Evolutionary conservation across 2,113 vertebrate genomes (phyloP).

Genomic region (Dolichotis patagonum): DNA sequence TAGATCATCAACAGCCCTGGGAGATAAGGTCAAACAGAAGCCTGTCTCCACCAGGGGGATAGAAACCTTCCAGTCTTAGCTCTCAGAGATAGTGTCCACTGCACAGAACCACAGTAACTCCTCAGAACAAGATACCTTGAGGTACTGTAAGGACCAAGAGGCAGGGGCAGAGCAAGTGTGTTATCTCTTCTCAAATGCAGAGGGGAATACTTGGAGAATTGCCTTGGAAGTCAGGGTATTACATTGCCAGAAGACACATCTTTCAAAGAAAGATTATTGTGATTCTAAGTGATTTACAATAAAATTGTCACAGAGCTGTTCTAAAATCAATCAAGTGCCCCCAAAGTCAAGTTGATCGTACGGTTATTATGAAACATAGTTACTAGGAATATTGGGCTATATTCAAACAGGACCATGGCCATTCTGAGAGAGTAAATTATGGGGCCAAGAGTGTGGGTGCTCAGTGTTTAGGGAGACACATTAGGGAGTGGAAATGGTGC

Average conservation of each 20-base stretch:
- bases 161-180: no score
- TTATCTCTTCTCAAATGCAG: no score
- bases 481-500: not conserved
- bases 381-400: not conserved
- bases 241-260: accelerated
- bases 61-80: not conserved
- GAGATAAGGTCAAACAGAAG: not conserved
- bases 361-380: not conserved
- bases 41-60: not conserved
- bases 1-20: not conserved
- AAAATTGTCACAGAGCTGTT: not conserved
- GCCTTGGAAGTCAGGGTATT: not conserved
- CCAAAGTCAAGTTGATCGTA: not conserved
- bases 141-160: accelerated
- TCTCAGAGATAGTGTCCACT: accelerated
- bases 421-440: not conserved
- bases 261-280: not conserved
- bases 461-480: not conserved
- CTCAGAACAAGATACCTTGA: not conserved
- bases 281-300: not conserved
- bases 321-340: not conserved
- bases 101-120: no score
- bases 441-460: not conserved
- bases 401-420: not conserved
- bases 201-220: accelerated